Evolutionary conservation across 2,797 vertebrate genomes (phyloP).

Genomic region (Picus viridis): DNA sequence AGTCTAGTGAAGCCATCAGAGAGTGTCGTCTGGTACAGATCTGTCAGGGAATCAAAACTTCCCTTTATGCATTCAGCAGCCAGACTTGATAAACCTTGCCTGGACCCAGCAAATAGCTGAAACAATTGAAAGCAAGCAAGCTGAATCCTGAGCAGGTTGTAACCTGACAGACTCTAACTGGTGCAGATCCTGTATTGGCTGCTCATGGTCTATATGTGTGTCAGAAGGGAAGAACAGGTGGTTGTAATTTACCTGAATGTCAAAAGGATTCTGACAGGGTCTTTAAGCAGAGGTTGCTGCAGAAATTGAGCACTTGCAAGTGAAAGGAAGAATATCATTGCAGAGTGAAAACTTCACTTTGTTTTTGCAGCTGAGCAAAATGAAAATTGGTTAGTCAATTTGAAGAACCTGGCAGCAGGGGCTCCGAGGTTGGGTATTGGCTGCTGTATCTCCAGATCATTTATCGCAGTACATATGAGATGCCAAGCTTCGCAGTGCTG

Average conservation of each 20-base stretch:
- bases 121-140: constrained; percentile 21
- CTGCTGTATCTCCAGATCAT: not conserved
- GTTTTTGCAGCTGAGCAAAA: constrained; percentile 24
- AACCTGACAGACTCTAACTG: not conserved
- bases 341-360: constrained; percentile 31
- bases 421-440: not conserved
- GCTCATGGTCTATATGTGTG: not conserved
- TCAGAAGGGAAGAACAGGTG: constrained; percentile 31
- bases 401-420: not conserved
- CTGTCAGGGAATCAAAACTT: not conserved
- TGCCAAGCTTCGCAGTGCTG: not conserved
- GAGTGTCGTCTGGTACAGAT: not conserved
- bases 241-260: constrained; percentile 47
- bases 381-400: constrained; percentile 40
- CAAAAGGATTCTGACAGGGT: constrained; percentile 42
- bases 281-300: constrained; percentile 41
- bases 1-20: not conserved
- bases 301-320: constrained; percentile 5
- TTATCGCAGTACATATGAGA: not conserved
- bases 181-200: not conserved
- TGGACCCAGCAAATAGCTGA: not conserved
- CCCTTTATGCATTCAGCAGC: not conserved
- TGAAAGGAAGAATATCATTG: constrained; percentile 4
- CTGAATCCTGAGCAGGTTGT: constrained; percentile 24
- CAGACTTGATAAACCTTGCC: not conserved